phyloP scores from a whole-genome alignment of 1,140 invertebrate species.

The Apocrypta bakeri region DNA sequence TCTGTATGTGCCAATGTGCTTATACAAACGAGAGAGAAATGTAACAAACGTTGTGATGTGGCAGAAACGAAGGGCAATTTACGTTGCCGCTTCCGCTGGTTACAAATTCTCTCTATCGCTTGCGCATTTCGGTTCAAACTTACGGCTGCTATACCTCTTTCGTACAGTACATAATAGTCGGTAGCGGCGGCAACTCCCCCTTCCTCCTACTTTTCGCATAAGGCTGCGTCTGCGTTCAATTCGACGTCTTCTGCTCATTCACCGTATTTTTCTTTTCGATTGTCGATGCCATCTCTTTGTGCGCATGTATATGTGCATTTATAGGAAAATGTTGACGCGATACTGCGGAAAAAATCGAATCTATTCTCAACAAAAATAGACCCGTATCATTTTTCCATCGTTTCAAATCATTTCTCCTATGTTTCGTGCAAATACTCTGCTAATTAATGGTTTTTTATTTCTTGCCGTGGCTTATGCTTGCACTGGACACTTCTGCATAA shows the following conservation, averaged over 20 bases:
- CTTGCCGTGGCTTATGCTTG: too few relatives aligned
- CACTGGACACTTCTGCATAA: too few relatives aligned
- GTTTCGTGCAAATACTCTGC: background rate
- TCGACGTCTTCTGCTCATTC: background rate
- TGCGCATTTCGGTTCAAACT: background rate
- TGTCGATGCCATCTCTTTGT: background rate
- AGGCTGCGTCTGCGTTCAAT: background rate
- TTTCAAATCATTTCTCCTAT: background rate
- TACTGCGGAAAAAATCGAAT: background rate
- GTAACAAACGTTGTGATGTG: constrained; percentile 75
- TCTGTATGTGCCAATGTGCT: background rate
- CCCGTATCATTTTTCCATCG: background rate
- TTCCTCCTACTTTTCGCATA: background rate
- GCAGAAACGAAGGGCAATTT: constrained; percentile 61
- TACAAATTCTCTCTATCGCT: background rate
- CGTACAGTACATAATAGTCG: background rate
- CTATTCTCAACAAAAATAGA: background rate
- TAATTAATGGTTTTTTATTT: background rate
- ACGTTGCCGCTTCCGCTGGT: constrained; percentile 39
- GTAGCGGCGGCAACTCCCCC: too few relatives aligned
- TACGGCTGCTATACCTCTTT: background rate
- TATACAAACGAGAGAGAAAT: constrained; percentile 48
- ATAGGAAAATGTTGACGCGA: background rate
- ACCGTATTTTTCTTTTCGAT: background rate
- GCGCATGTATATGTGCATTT: background rate